Percentiles rank a stretch among this genome's conserved stretches.
Conservation (phyloP, 1,140 invertebrate genomes). For the Procambarus virginalis region DNA sequence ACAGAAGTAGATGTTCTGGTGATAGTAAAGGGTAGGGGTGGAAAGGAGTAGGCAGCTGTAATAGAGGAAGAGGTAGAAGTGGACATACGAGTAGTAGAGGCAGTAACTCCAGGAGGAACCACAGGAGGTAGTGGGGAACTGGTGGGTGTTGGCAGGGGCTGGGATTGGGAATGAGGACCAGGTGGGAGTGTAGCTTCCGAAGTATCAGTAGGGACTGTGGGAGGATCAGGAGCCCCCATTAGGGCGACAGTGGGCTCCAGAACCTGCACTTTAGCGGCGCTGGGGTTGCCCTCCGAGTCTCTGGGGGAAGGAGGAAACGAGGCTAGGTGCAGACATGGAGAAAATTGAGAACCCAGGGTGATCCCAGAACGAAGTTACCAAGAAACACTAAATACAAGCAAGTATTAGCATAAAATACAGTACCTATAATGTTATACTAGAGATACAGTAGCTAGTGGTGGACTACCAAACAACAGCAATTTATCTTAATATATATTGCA, state of each 20-base stretch:
- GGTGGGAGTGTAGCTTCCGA: slow-evolving; percentile 34
- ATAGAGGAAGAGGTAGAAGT: slow-evolving; percentile 62
- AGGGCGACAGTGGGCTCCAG: slow-evolving; percentile 64
- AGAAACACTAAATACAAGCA: slow-evolving; percentile 15
- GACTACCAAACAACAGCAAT: background rate
- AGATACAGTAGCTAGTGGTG: background rate
- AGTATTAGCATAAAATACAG: slow-evolving; percentile 24
- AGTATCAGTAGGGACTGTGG: slow-evolving; percentile 55
- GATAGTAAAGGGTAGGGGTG: slow-evolving; percentile 65
- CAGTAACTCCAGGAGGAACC: slow-evolving; percentile 53
- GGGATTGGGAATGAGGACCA: slow-evolving; percentile 24
- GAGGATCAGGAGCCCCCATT: slow-evolving; percentile 69
- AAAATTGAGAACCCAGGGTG: slow-evolving; percentile 26
- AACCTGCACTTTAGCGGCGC: slow-evolving; percentile 62
- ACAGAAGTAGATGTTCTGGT: slow-evolving; percentile 69
- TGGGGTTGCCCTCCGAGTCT: slow-evolving; percentile 53
- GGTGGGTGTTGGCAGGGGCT: slow-evolving; percentile 38
- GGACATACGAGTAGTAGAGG: slow-evolving; percentile 66
- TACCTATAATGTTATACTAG: background rate
- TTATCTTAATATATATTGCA: too few species aligned
- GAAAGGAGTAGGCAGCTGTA: slow-evolving; percentile 50
- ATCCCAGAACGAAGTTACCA: slow-evolving; percentile 37
- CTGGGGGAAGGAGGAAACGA: slow-evolving; percentile 61
- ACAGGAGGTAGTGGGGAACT: slow-evolving; percentile 7
- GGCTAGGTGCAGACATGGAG: slow-evolving; percentile 59